A percentile compares a stretch with the other conserved stretches of the same genome.
These are phyloP conservation scores for Drosophila lini DNA, from an alignment of 1,140 invertebrate species.

Conservation along the genomic window DNA sequence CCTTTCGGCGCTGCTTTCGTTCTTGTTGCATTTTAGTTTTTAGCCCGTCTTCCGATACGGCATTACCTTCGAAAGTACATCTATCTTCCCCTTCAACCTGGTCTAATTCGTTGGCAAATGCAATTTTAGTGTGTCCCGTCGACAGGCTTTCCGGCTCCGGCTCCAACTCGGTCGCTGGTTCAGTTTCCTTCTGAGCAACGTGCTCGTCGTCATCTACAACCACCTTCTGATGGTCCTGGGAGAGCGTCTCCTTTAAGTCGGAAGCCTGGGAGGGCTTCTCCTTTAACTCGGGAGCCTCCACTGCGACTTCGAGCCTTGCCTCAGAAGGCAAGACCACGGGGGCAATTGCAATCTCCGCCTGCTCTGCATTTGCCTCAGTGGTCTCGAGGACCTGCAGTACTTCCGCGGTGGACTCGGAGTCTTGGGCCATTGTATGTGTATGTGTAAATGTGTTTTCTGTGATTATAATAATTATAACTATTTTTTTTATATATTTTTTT, in stretches of 20 bases:
- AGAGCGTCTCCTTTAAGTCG: too few species aligned
- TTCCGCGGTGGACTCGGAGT: not conserved
- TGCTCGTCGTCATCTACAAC: not conserved
- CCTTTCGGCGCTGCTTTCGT: constrained; percentile 7
- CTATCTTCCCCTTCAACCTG: not conserved
- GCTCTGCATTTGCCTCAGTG: not conserved
- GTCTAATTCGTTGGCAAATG: not conserved
- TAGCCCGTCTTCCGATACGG: not conserved
- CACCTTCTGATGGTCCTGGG: not conserved
- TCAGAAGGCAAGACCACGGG: not conserved
- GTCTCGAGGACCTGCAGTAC: not conserved
- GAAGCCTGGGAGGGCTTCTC: not conserved
- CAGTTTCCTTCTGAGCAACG: not conserved
- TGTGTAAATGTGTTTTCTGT: not conserved
- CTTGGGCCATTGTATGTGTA: constrained; percentile 10
- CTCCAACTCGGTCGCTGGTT: not conserved
- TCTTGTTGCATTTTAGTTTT: not conserved
- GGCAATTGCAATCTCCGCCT: not conserved
- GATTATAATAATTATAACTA: not conserved
- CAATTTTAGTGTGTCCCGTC: not conserved
- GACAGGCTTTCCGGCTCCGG: not conserved
- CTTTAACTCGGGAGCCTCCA: not conserved
- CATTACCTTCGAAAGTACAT: not conserved
- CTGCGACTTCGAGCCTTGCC: too few species aligned
- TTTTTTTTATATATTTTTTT: constrained; percentile 11